phyloP scores from a whole-genome alignment of 2,888 invertebrate genomes.

The Drosophila pseudotakahashii region DNA sequence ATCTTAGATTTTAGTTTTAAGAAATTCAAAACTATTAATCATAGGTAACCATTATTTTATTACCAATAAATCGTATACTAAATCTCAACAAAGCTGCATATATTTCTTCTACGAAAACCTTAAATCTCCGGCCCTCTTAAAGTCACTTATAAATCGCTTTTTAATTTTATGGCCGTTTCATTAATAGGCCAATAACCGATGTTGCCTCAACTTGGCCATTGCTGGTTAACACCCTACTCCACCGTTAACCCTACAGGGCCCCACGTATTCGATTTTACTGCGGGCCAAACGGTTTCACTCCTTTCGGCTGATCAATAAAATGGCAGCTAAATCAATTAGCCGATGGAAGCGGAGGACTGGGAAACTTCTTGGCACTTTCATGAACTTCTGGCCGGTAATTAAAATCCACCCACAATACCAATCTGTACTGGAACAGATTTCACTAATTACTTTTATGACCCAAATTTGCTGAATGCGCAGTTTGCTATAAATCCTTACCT shows the following conservation, averaged over 20 bases:
- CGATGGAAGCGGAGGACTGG: constrained; percentile 21
- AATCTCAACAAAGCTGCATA: background rate
- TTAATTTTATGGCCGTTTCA: constrained; percentile 70
- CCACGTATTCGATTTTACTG: background rate
- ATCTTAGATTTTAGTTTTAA: background rate
- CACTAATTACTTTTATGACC: constrained; percentile 80
- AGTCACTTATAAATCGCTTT: constrained; percentile 50
- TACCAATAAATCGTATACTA: background rate
- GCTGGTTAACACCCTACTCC: constrained; percentile 14
- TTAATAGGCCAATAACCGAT: constrained; percentile 64
- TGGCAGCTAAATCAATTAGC: constrained; percentile 63
- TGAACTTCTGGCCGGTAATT: constrained; percentile 61
- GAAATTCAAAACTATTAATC: too few species aligned
- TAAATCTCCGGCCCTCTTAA: background rate
- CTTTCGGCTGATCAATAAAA: constrained; percentile 51
- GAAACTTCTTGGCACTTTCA: constrained; percentile 49
- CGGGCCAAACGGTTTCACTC: background rate
- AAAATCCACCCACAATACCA: constrained; percentile 51
- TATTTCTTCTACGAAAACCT: background rate
- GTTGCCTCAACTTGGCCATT: constrained; percentile 14
- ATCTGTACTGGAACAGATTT: constrained; percentile 54
- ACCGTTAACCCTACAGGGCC: constrained; percentile 5
- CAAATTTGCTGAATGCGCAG: constrained; percentile 65
- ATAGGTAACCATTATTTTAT: background rate
- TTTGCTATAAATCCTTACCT: constrained; percentile 64